Evolutionary conservation across 2,888 invertebrate genomes (phyloP).

Genomic region (Phaonia tiefii): DNA sequence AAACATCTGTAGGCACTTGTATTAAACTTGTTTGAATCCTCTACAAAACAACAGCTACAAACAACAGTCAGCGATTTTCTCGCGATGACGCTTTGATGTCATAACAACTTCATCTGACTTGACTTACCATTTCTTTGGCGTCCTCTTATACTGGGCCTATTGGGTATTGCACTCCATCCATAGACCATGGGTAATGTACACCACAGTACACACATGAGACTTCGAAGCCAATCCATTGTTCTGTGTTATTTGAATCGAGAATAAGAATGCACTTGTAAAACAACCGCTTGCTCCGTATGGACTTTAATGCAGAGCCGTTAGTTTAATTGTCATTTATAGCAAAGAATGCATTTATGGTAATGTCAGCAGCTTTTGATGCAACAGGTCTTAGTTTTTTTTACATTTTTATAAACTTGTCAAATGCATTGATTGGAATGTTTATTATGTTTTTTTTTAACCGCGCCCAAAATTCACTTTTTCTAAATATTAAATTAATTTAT

Average conservation of each 20-base stretch:
- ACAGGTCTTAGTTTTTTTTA: constrained; percentile 25
- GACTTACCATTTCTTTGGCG: constrained; percentile 68
- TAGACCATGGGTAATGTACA: constrained; percentile 61
- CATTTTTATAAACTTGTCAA: no score
- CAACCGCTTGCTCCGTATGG: background rate
- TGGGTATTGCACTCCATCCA: constrained; percentile 59
- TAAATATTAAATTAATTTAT: constrained; percentile 1
- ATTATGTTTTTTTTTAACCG: no score
- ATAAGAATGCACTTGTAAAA: background rate
- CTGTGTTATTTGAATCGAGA: constrained; percentile 5
- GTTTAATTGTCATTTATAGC: constrained; percentile 45
- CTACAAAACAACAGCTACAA: constrained; percentile 22
- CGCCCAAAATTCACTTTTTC: no score
- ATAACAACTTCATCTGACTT: constrained; percentile 33
- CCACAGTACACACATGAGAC: constrained; percentile 62
- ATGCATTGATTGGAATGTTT: no score
- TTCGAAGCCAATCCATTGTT: constrained; percentile 65
- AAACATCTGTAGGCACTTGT: no score
- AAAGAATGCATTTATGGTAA: constrained; percentile 19
- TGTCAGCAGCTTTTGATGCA: background rate
- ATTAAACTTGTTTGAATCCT: no score
- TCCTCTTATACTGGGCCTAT: constrained; percentile 38
- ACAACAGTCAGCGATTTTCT: no score
- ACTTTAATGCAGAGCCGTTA: constrained; percentile 35
- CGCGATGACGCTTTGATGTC: no score